Percentiles rank a stretch among this genome's conserved stretches.
Conservation (phyloP, 2,888 invertebrate genomes). For the Chrysomela aeneicollis region DNA sequence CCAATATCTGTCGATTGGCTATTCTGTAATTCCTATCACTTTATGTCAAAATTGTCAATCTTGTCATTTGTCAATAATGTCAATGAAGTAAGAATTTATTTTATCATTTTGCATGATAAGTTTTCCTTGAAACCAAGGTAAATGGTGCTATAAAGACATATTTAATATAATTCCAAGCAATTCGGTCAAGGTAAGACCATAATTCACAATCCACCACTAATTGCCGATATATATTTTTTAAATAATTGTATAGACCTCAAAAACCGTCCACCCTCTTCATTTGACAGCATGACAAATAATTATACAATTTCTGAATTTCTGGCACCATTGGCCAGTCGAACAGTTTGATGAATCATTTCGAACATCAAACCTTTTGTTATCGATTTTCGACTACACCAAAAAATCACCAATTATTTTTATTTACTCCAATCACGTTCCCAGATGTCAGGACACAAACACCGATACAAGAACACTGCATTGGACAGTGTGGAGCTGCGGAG, state of each 20-base stretch:
- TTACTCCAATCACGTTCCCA: conserved; percentile 51
- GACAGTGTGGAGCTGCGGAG: conserved; percentile 92
- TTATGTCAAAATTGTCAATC: no score
- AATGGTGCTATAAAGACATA: conserved; percentile 36
- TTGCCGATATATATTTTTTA: neutral
- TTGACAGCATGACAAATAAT: conserved; percentile 4
- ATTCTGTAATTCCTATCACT: no score
- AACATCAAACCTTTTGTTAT: neutral
- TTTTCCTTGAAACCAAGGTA: conserved; percentile 36
- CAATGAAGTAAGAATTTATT: conserved; percentile 21
- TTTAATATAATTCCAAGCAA: conserved; percentile 23
- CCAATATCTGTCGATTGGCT: no score
- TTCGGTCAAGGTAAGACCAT: conserved; percentile 33
- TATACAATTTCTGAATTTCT: neutral
- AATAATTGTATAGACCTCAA: neutral
- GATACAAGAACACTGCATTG: conserved; percentile 93
- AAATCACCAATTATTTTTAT: neutral
- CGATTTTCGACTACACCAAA: neutral
- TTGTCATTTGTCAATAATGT: no score
- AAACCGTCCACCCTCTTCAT: neutral
- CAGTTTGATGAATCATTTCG: neutral
- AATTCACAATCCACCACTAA: neutral
- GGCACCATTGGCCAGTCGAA: neutral
- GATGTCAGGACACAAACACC: conserved; percentile 90
- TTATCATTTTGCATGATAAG: conserved; percentile 27